Evolutionary conservation across 1,140 invertebrate species (phyloP).

Genomic region (Achatina immaculata): DNA sequence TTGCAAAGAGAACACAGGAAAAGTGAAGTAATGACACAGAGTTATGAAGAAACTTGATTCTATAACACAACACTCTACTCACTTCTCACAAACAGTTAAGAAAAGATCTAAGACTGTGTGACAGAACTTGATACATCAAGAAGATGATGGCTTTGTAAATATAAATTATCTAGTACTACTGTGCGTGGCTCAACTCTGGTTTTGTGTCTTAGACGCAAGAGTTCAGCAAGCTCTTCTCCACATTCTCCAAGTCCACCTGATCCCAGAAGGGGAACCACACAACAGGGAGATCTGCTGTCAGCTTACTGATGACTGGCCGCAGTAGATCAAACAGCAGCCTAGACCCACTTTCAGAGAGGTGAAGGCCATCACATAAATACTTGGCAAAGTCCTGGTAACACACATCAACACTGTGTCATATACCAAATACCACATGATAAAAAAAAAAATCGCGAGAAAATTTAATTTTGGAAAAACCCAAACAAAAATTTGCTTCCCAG

Average conservation of each 20-base stretch:
- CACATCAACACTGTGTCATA: not conserved
- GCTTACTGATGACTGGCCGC: conserved; percentile 46
- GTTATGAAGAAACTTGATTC: no score
- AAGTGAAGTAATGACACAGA: no score
- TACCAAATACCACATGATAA: not conserved
- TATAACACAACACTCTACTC: no score
- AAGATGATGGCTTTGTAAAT: no score
- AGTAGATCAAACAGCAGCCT: conserved; percentile 50
- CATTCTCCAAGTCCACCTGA: conserved; percentile 48
- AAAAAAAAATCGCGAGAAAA: not conserved
- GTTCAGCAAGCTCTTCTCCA: conserved; percentile 27
- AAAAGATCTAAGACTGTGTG: no score
- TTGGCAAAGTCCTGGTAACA: conserved; percentile 12
- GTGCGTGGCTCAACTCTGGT: no score
- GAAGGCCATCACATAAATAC: conserved; percentile 55
- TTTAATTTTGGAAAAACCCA: not conserved
- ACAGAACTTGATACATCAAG: no score
- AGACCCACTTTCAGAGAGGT: conserved; percentile 49
- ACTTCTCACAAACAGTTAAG: no score
- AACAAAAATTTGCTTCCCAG: no score
- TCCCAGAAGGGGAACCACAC: conserved; percentile 50
- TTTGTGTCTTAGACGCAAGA: no score
- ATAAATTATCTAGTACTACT: no score
- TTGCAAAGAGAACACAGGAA: no score
- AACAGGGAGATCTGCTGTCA: conserved; percentile 43